These are phyloP conservation scores for Patella pellucida DNA, from an alignment of 2,888 invertebrate genomes.

Conservation along the genomic window DNA sequence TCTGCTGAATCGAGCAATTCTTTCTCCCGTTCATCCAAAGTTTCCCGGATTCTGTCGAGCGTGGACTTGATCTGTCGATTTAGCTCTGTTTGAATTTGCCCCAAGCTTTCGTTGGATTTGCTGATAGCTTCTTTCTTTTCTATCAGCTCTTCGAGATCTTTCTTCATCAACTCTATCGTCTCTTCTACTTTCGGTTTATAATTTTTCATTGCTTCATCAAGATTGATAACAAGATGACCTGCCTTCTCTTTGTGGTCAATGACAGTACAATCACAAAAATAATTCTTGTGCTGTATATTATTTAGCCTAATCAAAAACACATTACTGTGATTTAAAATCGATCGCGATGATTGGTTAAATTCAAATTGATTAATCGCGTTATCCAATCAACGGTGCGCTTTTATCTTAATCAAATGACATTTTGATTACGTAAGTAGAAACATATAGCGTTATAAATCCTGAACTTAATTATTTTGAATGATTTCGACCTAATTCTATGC, in stretches of 20 bases:
- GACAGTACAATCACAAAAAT: slow-evolving; percentile 64
- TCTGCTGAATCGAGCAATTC: slow-evolving; percentile 57
- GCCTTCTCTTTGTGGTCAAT: slow-evolving; percentile 61
- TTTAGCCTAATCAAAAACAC: no score
- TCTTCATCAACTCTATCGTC: slow-evolving; percentile 50
- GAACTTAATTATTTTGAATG: no score
- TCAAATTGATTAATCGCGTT: no score
- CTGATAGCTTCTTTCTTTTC: slow-evolving; percentile 54
- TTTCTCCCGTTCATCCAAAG: slow-evolving; percentile 57
- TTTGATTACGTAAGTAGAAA: no score
- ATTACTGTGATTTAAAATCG: no score
- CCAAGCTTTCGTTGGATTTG: slow-evolving; percentile 53
- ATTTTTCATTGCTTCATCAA: slow-evolving; percentile 61
- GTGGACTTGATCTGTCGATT: slow-evolving; percentile 55
- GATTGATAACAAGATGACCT: slow-evolving; percentile 60
- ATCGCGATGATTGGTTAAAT: no score
- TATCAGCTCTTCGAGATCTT: slow-evolving; percentile 45
- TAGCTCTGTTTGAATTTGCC: slow-evolving; percentile 58
- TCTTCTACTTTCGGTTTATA: slow-evolving; percentile 61
- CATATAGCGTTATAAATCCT: no score
- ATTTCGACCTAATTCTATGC: no score
- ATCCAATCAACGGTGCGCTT: no score
- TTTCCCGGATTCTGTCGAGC: slow-evolving; percentile 56
- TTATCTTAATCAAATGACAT: no score
- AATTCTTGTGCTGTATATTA: no score